phyloP scores from a whole-genome alignment of 64 coral and sea anemone genomes.

The Acropora tenuis region DNA sequence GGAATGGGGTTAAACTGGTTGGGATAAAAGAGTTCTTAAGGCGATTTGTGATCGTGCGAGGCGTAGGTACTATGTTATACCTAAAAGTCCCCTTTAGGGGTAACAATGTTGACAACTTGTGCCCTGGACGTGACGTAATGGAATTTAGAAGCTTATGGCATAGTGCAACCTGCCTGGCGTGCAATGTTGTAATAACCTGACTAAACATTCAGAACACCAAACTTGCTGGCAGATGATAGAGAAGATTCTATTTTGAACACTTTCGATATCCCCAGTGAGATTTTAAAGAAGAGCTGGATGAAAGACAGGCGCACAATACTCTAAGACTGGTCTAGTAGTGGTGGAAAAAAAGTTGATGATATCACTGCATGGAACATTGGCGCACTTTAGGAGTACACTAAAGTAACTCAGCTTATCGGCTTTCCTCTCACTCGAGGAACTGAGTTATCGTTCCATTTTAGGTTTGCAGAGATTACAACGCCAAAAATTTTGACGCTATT shows the following conservation, averaged over 20 bases:
- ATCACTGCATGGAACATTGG: not conserved
- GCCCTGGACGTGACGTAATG: too few relatives aligned
- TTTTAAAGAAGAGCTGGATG: conserved; percentile 12
- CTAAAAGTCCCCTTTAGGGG: too few relatives aligned
- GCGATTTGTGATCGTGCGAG: too few relatives aligned
- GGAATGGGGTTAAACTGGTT: too few relatives aligned
- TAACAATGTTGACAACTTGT: too few relatives aligned
- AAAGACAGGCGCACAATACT: conserved; percentile 37
- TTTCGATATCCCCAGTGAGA: conserved; percentile 31
- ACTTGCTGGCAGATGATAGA: not conserved
- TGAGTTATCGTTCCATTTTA: too few relatives aligned
- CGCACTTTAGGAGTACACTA: conserved; percentile 15
- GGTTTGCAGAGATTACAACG: too few relatives aligned
- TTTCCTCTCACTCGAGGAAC: not conserved
- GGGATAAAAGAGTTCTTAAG: too few relatives aligned
- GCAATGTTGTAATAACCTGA: not conserved
- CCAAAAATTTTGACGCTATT: too few relatives aligned
- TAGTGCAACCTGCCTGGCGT: not conserved
- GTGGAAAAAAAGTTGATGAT: conserved; percentile 30
- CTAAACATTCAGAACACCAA: not conserved
- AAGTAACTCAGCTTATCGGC: conserved; percentile 44
- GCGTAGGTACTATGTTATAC: too few relatives aligned
- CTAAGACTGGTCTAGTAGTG: conserved; percentile 29
- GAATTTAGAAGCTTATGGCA: conserved; percentile 29
- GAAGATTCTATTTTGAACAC: not conserved